Evolutionary conservation across 2,888 invertebrate species (phyloP).

Genomic region (Drosophila mercatorum): DNA sequence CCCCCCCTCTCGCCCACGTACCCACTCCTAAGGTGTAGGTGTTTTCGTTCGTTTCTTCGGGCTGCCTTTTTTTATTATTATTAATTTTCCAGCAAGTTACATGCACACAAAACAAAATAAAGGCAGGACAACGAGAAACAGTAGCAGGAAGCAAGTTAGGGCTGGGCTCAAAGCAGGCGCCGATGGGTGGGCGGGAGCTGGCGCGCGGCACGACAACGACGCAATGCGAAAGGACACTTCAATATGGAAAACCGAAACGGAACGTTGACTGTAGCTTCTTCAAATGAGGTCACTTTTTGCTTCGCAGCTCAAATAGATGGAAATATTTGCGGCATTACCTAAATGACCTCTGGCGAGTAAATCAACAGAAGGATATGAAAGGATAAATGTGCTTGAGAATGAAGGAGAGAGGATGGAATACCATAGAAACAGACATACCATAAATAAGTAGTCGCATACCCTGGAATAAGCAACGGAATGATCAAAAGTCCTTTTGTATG

Average conservation of each 20-base stretch:
- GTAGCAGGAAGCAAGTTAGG: conserved; percentile 40
- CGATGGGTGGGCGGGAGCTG: conserved; percentile 7
- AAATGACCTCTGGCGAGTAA: conserved; percentile 36
- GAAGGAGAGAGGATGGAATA: background rate
- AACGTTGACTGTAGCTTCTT: conserved; percentile 52
- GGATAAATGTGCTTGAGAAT: background rate
- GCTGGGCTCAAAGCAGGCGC: background rate
- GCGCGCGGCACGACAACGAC: conserved; percentile 54
- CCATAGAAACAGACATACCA: background rate
- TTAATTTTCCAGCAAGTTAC: conserved; percentile 81
- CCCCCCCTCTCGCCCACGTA: too few relatives aligned
- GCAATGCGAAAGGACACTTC: conserved; percentile 77
- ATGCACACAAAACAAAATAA: conserved; percentile 77
- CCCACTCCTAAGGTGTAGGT: conserved; percentile 47
- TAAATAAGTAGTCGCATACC: background rate
- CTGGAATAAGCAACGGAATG: background rate
- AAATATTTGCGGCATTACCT: conserved; percentile 73
- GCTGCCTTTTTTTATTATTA: conserved; percentile 73
- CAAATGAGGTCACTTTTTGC: conserved; percentile 78
- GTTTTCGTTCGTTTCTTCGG: conserved; percentile 55
- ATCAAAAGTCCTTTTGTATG: background rate
- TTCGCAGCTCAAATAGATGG: conserved; percentile 26
- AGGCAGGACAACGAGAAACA: conserved; percentile 63
- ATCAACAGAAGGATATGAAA: conserved; percentile 34
- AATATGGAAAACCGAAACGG: conserved; percentile 65